Percentiles rank a stretch among this genome's conserved stretches.
phyloP scores from a whole-genome alignment of 2,113 vertebrate genomes.

The Panthera tigris region DNA sequence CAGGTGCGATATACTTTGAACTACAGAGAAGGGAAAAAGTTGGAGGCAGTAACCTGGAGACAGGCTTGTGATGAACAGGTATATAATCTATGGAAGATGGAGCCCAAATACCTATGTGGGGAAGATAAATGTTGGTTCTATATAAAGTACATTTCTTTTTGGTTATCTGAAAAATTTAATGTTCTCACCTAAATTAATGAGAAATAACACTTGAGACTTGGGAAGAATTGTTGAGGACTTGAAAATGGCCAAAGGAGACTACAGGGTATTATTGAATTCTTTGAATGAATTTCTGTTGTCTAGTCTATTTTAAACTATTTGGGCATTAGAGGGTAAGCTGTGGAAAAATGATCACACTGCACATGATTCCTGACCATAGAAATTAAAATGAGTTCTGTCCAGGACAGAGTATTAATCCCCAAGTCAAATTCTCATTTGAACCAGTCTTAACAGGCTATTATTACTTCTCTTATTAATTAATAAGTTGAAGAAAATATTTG shows the following conservation, averaged over 20 bases:
- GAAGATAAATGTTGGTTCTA: neutral
- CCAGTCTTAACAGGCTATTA: neutral
- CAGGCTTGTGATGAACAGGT: neutral
- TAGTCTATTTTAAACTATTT: neutral
- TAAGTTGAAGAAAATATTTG: neutral
- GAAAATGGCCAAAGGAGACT: neutral
- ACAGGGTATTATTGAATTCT: neutral
- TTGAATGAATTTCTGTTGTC: neutral
- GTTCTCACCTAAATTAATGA: neutral
- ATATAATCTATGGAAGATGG: neutral
- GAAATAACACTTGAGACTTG: neutral
- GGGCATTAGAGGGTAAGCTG: neutral
- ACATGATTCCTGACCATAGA: neutral
- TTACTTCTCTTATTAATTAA: conserved; percentile 1
- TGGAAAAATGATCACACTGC: neutral
- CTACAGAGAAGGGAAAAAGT: neutral
- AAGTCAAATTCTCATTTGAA: neutral
- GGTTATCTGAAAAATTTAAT: neutral
- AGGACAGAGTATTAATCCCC: neutral
- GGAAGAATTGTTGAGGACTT: neutral
- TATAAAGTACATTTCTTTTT: neutral
- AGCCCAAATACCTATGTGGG: neutral
- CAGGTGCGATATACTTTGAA: neutral
- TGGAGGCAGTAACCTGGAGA: neutral
- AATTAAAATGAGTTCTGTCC: neutral